Base-by-base conservation (phyloP, 1,140 invertebrate genomes). In the Pseudomyrmex pallidus region DNA sequence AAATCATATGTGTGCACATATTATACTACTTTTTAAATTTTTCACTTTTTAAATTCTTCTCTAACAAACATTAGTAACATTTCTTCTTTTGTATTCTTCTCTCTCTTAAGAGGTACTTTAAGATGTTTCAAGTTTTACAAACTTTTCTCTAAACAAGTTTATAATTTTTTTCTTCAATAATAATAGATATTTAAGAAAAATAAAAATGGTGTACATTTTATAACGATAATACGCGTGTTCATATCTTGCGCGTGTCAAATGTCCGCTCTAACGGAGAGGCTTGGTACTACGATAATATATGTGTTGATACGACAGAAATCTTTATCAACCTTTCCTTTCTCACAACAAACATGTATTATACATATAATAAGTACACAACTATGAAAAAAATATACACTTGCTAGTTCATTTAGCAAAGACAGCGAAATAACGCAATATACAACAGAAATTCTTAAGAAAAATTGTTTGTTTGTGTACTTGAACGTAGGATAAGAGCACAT, bases 281-380 rank as follows among this genome's bases (percentile, higher is more conserved):
- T 2, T 10, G 50, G 74, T 64, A 76, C 74, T 72, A 35, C 52
- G 54, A 3, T 1, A 3, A 9, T 15, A 56, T 61, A 64, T 10
- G 61, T 9, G 48, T 35, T 76, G 74, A 56, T 76, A 76, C n/a
- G 3, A 44, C 22, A 76, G 74, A 76, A 66, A 76, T 76, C 74
- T 64, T 64, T 56, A 7, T 13, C 50, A 52, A 54, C 22, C 12
- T 64, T n/a, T 12, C n/a, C 25, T 17, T 64, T 52, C 0, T 22
- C 8, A 62, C 20, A 63, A 52, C 17, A 48, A 54, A 50, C 50
- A 63, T 35, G 46, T 22, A 22, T 22, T 22, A 22, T 44, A 35
- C 0, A 35, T 35, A 35, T 44, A 66, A 4, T 52, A 8, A 63
- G 25, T 64, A 64, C 1, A 17, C 35, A 22, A 62, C 62, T 48